These are phyloP conservation scores for Chaunax sp. DNA, from an alignment of 2,797 vertebrate genomes.

Conservation along the genomic window DNA sequence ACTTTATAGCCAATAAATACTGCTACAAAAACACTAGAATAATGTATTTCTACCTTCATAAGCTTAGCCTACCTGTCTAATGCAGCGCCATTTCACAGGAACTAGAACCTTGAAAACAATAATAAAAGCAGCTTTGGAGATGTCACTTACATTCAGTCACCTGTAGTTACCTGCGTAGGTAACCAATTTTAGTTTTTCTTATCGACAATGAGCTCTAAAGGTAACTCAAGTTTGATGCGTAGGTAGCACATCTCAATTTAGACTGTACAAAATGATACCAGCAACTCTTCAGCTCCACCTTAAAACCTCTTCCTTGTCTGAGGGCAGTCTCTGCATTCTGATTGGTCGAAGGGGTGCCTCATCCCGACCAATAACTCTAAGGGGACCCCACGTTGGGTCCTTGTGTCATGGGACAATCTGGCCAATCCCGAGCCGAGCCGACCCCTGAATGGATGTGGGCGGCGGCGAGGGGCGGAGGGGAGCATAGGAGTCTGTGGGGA, in stretches of 20 bases:
- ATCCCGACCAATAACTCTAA: constrained; percentile 63
- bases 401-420: constrained; percentile 42
- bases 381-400: constrained; percentile 81
- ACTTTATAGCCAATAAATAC: too few species aligned
- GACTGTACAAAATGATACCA: neutral
- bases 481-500: constrained; percentile 79
- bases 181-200: neutral
- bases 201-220: neutral
- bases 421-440: constrained; percentile 65
- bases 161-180: too few species aligned
- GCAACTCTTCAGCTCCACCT: constrained; percentile 76
- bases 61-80: too few species aligned
- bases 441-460: constrained; percentile 69
- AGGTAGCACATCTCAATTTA: constrained; percentile 64
- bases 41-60: too few species aligned
- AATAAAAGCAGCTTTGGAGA: neutral
- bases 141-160: too few species aligned
- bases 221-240: constrained; percentile 30
- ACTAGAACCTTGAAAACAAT: too few species aligned
- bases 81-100: too few species aligned
- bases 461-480: constrained; percentile 20
- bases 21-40: too few species aligned
- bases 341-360: constrained; percentile 61
- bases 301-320: constrained; percentile 70
- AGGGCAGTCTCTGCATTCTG: constrained; percentile 27